Evolutionary conservation across 2,888 invertebrate species (phyloP).

Genomic region (Pilophorus perplexus): DNA sequence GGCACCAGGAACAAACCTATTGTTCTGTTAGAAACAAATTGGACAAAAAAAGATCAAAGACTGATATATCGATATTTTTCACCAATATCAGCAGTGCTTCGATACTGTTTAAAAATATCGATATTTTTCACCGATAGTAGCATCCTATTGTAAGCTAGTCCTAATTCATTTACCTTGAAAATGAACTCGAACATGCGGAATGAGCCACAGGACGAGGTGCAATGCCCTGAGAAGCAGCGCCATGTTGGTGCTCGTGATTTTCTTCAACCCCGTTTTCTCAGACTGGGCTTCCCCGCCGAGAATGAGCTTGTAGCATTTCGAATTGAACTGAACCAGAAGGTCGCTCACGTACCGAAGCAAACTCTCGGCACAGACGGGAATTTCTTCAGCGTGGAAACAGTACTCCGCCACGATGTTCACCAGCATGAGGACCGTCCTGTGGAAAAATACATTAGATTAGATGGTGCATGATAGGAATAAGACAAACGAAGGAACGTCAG

Average conservation of each 20-base stretch:
- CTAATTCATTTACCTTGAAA: too few species aligned
- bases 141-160: too few species aligned
- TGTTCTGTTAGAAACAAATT: too few species aligned
- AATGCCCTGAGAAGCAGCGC: slow-evolving; percentile 80
- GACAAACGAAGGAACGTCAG: background rate
- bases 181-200: slow-evolving; percentile 69
- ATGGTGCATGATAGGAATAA: background rate
- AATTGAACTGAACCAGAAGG: slow-evolving; percentile 81
- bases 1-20: too few species aligned
- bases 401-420: slow-evolving; percentile 91
- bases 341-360: slow-evolving; percentile 84
- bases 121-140: too few species aligned
- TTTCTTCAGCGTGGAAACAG: slow-evolving; percentile 60
- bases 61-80: too few species aligned
- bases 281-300: slow-evolving; percentile 91
- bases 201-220: slow-evolving; percentile 75
- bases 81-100: too few species aligned
- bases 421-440: slow-evolving; percentile 75
- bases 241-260: slow-evolving; percentile 91
- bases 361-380: slow-evolving; percentile 60
- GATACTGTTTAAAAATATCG: too few species aligned
- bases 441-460: background rate
- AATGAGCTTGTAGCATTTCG: slow-evolving; percentile 87
- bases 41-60: too few species aligned
- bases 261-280: slow-evolving; percentile 88